phyloP scores from a whole-genome alignment of 1,140 invertebrate genomes.

The Euura lappo region DNA sequence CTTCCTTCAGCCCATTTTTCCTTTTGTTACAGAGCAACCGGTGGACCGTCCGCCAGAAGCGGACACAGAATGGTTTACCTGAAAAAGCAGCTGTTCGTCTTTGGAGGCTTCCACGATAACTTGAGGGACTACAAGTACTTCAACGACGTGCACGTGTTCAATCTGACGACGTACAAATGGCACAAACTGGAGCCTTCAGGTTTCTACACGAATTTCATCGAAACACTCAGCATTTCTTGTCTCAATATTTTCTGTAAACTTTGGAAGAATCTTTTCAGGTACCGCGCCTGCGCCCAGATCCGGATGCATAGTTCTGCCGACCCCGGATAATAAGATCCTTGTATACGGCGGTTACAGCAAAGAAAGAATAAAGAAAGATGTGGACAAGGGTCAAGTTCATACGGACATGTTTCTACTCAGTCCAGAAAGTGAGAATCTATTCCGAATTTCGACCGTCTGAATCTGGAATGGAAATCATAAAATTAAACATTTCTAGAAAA shows the following conservation, averaged over 20 bases:
- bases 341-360: slow-evolving; percentile 91
- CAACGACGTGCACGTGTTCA: slow-evolving; percentile 87
- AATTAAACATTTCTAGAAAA: slow-evolving; percentile 60
- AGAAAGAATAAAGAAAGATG: slow-evolving; percentile 77
- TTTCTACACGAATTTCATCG: slow-evolving; percentile 14
- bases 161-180: slow-evolving; percentile 84
- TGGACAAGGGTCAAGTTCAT: slow-evolving; percentile 82
- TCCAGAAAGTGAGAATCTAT: slow-evolving; percentile 67
- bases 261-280: slow-evolving; percentile 42
- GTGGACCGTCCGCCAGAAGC: slow-evolving; percentile 84
- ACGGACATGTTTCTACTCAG: slow-evolving; percentile 81
- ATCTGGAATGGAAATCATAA: not conserved
- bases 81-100: slow-evolving; percentile 83
- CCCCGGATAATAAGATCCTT: slow-evolving; percentile 63
- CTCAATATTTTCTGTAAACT: slow-evolving; percentile 17
- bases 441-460: not conserved
- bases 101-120: slow-evolving; percentile 94
- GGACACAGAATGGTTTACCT: slow-evolving; percentile 87
- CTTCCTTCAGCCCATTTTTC: slow-evolving; percentile 24
- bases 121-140: slow-evolving; percentile 87
- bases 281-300: slow-evolving; percentile 74
- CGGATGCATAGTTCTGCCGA: slow-evolving; percentile 67
- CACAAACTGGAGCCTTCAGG: slow-evolving; percentile 74
- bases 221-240: not conserved
- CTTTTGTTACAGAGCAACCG: slow-evolving; percentile 61